Base-by-base conservation (phyloP, 2,888 invertebrate genomes). In the Dexiosoma caninum region DNA sequence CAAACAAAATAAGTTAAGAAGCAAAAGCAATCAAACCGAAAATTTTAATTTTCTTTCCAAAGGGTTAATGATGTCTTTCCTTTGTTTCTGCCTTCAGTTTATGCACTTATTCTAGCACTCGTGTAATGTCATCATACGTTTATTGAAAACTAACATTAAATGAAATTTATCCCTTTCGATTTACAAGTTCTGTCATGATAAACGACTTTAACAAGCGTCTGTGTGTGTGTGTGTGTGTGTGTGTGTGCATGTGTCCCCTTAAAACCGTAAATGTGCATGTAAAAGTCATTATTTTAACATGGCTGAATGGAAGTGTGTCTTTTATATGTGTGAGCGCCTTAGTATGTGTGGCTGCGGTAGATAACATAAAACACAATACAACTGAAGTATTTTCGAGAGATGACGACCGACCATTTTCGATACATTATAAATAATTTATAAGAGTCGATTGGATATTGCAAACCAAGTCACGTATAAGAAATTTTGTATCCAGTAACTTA, bases 391-490 rank as follows among this genome's bases (percentile, higher is more conserved):
- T 55, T 75, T 70, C 51, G 53, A 53, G 37, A 60, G 53, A 77
- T 69, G 40, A 64, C 21, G 60, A 67, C 53, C 30, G 60, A 67
- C 53, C 30, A 62, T 44, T 76, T 60, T 66, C 64, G 69, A 78
- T 72, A 78, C 51, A 71, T 75, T 66, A 78, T 81, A 81, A 83
- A 84, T 83, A 84, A 85, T 85, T 88, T 87, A 85, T 85, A 66
- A 71, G 85, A 85, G 85, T 85, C 86, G 88, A 86, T 87, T 88
- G 86, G 85, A 86, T 49, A 19, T 57, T 83, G 84, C 83, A 85
- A 84, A 23, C 21, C 86, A 84, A 86, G 87, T 88, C 88, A 87
- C 87, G 88, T 88, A 85, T 84, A 60, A 53, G 67, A 67, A 66
- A 67, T 76, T 57, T 66, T 66, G 66, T 80, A 71, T 71, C 60